Evolutionary conservation across 2,888 invertebrate genomes (phyloP).

Genomic region (Drosophila kambysellisi): DNA sequence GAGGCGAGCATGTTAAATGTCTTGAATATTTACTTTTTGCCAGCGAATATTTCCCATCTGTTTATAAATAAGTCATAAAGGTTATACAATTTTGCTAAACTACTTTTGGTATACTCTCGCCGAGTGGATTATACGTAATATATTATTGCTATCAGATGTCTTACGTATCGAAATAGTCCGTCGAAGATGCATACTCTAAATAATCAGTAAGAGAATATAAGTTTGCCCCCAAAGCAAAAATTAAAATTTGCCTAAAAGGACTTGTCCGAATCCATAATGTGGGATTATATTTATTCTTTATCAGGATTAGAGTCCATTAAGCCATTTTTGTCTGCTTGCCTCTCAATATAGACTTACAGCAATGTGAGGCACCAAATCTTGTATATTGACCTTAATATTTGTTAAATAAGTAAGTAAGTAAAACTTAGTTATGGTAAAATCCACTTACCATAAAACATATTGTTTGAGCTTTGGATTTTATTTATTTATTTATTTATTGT

Average conservation of each 20-base stretch:
- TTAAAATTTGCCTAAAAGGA: background rate
- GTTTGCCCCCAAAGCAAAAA: background rate
- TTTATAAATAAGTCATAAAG: slow-evolving; percentile 20
- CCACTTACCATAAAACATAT: background rate
- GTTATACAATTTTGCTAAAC: background rate
- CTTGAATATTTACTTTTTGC: slow-evolving; percentile 20
- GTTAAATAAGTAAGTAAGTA: background rate
- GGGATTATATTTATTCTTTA: background rate
- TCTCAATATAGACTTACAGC: background rate
- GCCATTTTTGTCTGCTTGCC: background rate
- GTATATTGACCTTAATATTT: background rate
- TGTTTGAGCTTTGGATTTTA: background rate
- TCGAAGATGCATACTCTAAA: background rate
- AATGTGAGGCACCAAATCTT: background rate
- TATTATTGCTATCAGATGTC: slow-evolving; percentile 3
- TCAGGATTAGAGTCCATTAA: background rate
- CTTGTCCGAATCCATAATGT: background rate
- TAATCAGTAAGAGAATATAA: background rate
- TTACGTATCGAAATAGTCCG: background rate
- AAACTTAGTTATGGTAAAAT: background rate
- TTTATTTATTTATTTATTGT: no score
- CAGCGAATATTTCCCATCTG: background rate
- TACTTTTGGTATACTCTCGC: background rate
- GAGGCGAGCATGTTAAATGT: slow-evolving; percentile 25
- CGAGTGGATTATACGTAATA: background rate